These are phyloP conservation scores for Tringa solitaria DNA, from an alignment of 2,113 vertebrate species.

Conservation along the genomic window DNA sequence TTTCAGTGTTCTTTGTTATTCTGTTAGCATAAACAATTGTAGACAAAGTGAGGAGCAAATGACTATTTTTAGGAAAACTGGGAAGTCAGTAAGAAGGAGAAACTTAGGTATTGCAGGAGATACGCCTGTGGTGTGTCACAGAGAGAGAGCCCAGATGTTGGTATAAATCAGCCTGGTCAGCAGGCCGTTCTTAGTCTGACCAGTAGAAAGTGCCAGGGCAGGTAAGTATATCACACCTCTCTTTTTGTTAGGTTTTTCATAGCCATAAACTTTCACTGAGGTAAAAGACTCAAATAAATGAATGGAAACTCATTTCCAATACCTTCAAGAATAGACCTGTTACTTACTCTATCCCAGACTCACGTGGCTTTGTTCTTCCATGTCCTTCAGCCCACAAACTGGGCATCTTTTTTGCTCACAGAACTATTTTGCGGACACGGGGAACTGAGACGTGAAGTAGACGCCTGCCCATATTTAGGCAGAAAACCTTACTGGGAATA, in stretches of 20 bases:
- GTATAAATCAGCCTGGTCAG: not conserved
- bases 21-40: not conserved
- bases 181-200: not conserved
- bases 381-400: not conserved
- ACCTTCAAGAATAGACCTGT: not conserved
- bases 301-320: not conserved
- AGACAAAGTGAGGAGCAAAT: not conserved
- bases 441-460: not conserved
- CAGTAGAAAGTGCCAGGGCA: not conserved
- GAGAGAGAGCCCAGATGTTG: accelerated
- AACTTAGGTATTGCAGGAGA: not conserved
- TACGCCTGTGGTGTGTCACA: not conserved
- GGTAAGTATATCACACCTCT: not conserved
- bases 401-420: not conserved
- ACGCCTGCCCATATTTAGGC: not conserved
- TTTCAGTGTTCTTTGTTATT: not conserved
- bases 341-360: not conserved
- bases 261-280: not conserved
- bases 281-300: not conserved
- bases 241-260: not conserved
- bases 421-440: not conserved
- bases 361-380: not conserved
- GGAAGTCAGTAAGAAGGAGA: not conserved
- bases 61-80: not conserved
- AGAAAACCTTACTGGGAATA: not conserved